These are phyloP conservation scores for Dicycla oo DNA, from an alignment of 2,888 invertebrate genomes.

Conservation along the genomic window DNA sequence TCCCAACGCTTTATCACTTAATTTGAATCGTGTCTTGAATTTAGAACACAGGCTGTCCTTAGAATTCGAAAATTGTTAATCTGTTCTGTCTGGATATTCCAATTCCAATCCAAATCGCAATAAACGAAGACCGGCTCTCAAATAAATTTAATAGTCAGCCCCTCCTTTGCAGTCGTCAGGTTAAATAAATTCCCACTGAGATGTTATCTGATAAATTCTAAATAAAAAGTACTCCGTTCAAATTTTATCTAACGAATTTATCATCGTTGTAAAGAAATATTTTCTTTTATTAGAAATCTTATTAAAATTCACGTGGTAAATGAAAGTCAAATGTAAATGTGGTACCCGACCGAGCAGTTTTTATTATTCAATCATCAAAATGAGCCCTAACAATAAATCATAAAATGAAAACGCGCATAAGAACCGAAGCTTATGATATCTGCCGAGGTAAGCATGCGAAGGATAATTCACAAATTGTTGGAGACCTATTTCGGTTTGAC, in stretches of 20 bases:
- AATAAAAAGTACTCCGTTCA: constrained; percentile 61
- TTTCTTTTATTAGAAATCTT: constrained; percentile 61
- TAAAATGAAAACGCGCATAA: constrained; percentile 67
- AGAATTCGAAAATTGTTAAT: constrained; percentile 75
- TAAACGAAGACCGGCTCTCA: constrained; percentile 65
- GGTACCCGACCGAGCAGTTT: constrained; percentile 61
- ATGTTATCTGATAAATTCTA: constrained; percentile 64
- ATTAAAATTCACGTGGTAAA: constrained; percentile 67
- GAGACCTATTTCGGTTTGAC: constrained; percentile 69
- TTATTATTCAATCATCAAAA: constrained; percentile 70
- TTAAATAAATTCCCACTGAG: constrained; percentile 65
- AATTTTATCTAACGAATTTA: constrained; percentile 58
- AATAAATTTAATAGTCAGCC: constrained; percentile 69
- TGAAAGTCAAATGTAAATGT: constrained; percentile 68
- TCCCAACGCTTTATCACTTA: constrained; percentile 86
- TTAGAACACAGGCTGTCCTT: constrained; percentile 73
- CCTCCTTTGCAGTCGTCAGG: constrained; percentile 62
- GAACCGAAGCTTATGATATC: constrained; percentile 70
- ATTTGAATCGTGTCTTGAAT: constrained; percentile 88
- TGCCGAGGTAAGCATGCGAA: constrained; percentile 61
- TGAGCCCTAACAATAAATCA: constrained; percentile 67
- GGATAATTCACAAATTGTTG: constrained; percentile 65
- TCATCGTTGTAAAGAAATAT: constrained; percentile 54
- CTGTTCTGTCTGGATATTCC: constrained; percentile 69
- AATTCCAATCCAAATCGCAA: constrained; percentile 67